phyloP scores from a whole-genome alignment of 2,113 vertebrate species.

The Nerophis lumbriciformis region DNA sequence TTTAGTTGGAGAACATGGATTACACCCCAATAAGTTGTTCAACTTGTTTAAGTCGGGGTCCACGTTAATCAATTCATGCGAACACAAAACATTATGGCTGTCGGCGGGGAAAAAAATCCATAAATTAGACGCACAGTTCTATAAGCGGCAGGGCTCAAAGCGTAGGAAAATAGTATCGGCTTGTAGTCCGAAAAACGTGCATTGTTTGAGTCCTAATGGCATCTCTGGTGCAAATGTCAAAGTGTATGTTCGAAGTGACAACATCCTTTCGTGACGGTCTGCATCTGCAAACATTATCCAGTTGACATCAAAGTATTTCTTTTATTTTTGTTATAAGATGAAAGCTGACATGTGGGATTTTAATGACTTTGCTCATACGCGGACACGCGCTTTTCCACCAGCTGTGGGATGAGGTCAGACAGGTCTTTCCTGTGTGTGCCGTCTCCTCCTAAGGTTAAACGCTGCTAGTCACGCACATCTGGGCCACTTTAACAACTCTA shows the following conservation, averaged over 20 bases:
- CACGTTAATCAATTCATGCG: too few species aligned
- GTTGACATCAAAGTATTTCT: slow-evolving; percentile 40
- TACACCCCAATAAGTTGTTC: too few species aligned
- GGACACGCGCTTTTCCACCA: slow-evolving; percentile 22
- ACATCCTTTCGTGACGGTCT: slow-evolving; percentile 21
- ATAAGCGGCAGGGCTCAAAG: too few species aligned
- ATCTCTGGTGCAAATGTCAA: slow-evolving; percentile 37
- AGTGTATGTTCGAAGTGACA: slow-evolving; percentile 50
- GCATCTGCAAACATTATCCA: slow-evolving; percentile 24
- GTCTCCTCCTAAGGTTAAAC: slow-evolving; percentile 47
- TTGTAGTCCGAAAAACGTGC: too few species aligned
- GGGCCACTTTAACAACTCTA: slow-evolving; percentile 12
- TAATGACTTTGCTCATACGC: slow-evolving; percentile 27
- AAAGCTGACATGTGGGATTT: slow-evolving; percentile 16
- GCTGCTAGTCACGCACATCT: slow-evolving; percentile 26
- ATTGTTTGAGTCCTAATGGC: slow-evolving; percentile 37
- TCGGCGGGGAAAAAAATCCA: too few species aligned
- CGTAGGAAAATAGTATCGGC: too few species aligned
- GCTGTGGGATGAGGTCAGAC: slow-evolving; percentile 47
- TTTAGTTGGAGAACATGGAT: too few species aligned
- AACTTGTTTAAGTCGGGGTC: too few species aligned
- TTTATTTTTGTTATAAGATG: slow-evolving; percentile 11
- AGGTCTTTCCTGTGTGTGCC: slow-evolving; percentile 19
- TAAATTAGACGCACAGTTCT: too few species aligned
- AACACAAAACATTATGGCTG: too few species aligned